These are phyloP conservation scores for Dryomyza anilis DNA, from an alignment of 2,888 invertebrate species.

Conservation along the genomic window DNA sequence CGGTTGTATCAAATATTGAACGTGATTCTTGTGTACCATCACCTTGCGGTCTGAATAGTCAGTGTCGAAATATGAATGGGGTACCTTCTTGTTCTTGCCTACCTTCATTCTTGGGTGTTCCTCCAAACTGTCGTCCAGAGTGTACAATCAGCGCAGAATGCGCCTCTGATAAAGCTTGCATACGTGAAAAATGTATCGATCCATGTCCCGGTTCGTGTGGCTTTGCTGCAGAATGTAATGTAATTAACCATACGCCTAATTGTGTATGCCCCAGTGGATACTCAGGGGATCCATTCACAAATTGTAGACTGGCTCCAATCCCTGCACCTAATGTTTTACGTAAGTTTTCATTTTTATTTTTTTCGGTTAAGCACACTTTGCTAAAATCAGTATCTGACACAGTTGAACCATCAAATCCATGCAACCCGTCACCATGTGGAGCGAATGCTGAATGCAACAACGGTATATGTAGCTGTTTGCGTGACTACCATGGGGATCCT, in stretches of 20 bases:
- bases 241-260: conserved; percentile 71
- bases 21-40: conserved; percentile 70
- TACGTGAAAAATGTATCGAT: conserved; percentile 71
- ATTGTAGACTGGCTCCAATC: conserved; percentile 56
- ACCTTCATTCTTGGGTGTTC: conserved; percentile 68
- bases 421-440: conserved; percentile 74
- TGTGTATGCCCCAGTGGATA: conserved; percentile 68
- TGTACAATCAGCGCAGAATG: conserved; percentile 75
- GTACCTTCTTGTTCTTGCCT: conserved; percentile 71
- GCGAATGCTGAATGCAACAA: conserved; percentile 69
- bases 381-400: conserved; percentile 3
- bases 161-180: conserved; percentile 70
- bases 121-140: conserved; percentile 75
- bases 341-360: conserved; percentile 18
- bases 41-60: conserved; percentile 70
- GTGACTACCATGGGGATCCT: conserved; percentile 79
- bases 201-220: conserved; percentile 76
- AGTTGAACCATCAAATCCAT: conserved; percentile 65
- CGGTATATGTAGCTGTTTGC: conserved; percentile 73
- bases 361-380: conserved; percentile 13
- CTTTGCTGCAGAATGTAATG: conserved; percentile 66
- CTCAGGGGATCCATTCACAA: conserved; percentile 66
- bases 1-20: conserved; percentile 44
- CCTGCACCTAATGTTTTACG: conserved; percentile 36
- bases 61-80: conserved; percentile 66